phyloP scores from a whole-genome alignment of 1,140 invertebrate genomes.

The Venturia canescens region DNA sequence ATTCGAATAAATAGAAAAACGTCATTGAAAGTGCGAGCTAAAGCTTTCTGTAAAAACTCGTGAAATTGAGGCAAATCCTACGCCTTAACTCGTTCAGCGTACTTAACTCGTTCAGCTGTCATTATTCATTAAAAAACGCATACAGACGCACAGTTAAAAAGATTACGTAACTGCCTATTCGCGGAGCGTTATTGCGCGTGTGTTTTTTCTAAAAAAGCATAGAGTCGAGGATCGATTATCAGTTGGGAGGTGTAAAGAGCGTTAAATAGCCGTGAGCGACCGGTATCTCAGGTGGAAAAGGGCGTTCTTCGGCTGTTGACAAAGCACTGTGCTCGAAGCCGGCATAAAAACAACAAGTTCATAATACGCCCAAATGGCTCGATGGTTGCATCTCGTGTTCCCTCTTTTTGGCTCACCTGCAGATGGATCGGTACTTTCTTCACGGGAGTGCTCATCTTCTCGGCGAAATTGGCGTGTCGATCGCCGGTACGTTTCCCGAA shows the following conservation, averaged over 20 bases:
- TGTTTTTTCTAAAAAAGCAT: background rate
- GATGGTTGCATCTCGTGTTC: background rate
- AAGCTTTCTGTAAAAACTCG: background rate
- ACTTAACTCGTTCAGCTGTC: background rate
- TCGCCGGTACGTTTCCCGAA: background rate
- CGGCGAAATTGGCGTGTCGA: slow-evolving; percentile 42
- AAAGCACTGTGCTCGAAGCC: background rate
- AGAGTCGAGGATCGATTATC: background rate
- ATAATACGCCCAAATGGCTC: background rate
- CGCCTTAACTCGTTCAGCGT: background rate
- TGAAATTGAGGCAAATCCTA: background rate
- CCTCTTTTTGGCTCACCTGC: slow-evolving; percentile 81
- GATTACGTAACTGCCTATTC: slow-evolving; percentile 11
- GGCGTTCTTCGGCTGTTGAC: slow-evolving; percentile 35
- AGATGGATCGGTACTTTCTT: slow-evolving; percentile 97
- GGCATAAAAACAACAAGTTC: background rate
- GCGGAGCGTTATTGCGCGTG: background rate
- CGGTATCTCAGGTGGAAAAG: slow-evolving; percentile 14
- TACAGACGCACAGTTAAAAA: background rate
- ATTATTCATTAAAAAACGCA: background rate
- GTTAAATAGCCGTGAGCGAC: background rate
- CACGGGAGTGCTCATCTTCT: slow-evolving; percentile 81
- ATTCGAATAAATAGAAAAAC: too few relatives aligned
- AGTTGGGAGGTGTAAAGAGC: background rate
- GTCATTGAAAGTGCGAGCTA: too few relatives aligned